Evolutionary conservation across 35 echinoderm and acorn worm species (phyloP).

Genomic region (Nesometra sesokonis): DNA sequence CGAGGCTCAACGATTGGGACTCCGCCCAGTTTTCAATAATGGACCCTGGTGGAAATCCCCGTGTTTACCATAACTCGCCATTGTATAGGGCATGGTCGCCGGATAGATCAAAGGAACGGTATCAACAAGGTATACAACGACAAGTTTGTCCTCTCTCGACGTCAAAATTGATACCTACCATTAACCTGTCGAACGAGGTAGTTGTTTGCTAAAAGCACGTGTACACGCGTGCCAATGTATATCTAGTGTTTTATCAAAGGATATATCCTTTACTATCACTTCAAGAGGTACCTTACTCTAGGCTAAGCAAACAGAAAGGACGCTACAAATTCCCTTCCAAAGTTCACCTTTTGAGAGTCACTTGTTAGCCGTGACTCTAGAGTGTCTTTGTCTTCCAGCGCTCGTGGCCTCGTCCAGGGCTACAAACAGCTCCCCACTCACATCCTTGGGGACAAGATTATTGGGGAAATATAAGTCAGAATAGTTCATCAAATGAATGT

Average conservation of each 20-base stretch:
- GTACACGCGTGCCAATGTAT: background rate
- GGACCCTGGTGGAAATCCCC: no score
- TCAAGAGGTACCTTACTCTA: background rate
- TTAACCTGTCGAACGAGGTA: background rate
- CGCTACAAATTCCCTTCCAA: background rate
- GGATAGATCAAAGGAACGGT: background rate
- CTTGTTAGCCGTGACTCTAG: background rate
- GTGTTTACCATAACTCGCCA: no score
- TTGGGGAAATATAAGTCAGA: background rate
- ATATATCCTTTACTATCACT: background rate
- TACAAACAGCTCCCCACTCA: background rate
- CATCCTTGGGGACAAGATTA: background rate
- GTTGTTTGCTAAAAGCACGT: background rate
- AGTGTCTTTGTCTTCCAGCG: background rate
- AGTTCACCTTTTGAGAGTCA: background rate
- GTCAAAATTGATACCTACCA: background rate
- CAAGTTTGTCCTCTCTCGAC: background rate
- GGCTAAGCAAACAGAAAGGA: background rate
- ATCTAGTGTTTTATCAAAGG: background rate
- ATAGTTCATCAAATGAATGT: background rate
- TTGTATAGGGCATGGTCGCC: background rate
- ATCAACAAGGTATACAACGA: background rate
- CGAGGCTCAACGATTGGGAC: no score
- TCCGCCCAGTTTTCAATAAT: no score
- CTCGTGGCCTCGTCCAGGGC: background rate